Evolutionary conservation across 1,140 invertebrate species (phyloP), one percentile per base, ranked within the genome.

Genomic region (Battus philenor): DNA sequence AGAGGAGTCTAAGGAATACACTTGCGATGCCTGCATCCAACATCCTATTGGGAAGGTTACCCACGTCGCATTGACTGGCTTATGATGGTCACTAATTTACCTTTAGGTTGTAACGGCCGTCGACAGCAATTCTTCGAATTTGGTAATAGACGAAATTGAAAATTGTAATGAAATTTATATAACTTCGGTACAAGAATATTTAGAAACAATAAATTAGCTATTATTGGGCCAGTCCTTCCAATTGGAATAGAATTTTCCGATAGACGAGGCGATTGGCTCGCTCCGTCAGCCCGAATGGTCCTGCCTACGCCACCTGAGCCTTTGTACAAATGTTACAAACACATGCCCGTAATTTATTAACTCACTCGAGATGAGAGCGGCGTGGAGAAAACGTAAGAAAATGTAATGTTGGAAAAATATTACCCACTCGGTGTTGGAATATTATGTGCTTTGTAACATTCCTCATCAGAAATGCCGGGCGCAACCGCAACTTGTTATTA

Each of bases 301-400:
- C 50, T 51, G 61, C 57, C 43, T 48, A 39, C 18, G 45, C 47
- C 64, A 71, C 68, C 68, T 63, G 59, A 52, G 57, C 51, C 24
- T 54, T 53, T 47, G 44, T 50, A 48, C 38, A 47, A 38, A 50
- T 50, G 47, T 48, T 57, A 55, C 57, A 53, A 51, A 36, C 48
- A 56, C 48, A 47, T 53, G 50, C 27, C 39, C 22, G 47, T 50
- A 50, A 59, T 54, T 50, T 50, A 54, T 54, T 50, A 53, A 53
- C 50, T 47, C 30, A 24, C 22, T 39, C 13, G 8, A 41, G 38
- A 41, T 17, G 24, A 13, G 38, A 45, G 9, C 45, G 38, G 30
- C 44, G 32, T 22, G 38, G 39, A 30, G 38, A 53, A 47, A 2
- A 6, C 27, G 44, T 27, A 50, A 33, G 13, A 36, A 38, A 51